phyloP scores from a whole-genome alignment of 1,140 invertebrate genomes.

The Drosophila lini region DNA sequence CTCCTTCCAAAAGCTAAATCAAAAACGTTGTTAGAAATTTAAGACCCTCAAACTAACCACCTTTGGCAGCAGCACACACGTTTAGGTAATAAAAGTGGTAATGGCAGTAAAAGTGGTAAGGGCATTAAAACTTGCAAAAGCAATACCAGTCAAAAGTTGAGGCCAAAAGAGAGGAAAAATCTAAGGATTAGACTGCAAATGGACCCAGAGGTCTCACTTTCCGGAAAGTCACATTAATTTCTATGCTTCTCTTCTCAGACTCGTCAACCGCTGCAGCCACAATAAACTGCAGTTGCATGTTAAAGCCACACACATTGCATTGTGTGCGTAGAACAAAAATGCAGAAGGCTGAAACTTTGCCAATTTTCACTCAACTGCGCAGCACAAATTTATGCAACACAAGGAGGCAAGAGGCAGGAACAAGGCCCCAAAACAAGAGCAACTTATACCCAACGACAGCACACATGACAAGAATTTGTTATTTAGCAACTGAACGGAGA shows the following conservation, averaged over 20 bases:
- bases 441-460: slow-evolving; percentile 25
- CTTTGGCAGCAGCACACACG: not conserved
- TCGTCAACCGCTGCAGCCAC: slow-evolving; percentile 40
- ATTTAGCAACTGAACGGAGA: slow-evolving; percentile 32
- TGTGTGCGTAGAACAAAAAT: slow-evolving; percentile 43
- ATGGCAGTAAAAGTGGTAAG: slow-evolving; percentile 12
- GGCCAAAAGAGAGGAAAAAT: not conserved
- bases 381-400: slow-evolving; percentile 72
- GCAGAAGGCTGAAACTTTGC: slow-evolving; percentile 57
- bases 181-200: slow-evolving; percentile 22
- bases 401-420: slow-evolving; percentile 31
- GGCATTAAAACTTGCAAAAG: slow-evolving; percentile 27
- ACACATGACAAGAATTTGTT: slow-evolving; percentile 57
- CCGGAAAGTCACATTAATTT: slow-evolving; percentile 29
- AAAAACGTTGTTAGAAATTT: not conserved
- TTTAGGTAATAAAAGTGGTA: slow-evolving; percentile 26
- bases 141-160: slow-evolving; percentile 21
- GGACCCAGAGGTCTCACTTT: slow-evolving; percentile 7
- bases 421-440: slow-evolving; percentile 20
- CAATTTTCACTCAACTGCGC: slow-evolving; percentile 74
- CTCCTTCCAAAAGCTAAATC: not conserved
- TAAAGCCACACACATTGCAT: slow-evolving; percentile 49
- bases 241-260: slow-evolving; percentile 9
- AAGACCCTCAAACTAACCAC: slow-evolving; percentile 7
- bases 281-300: slow-evolving; percentile 61